These are phyloP conservation scores for Heliothis peltigera DNA, from an alignment of 2,888 invertebrate species.

Conservation along the genomic window DNA sequence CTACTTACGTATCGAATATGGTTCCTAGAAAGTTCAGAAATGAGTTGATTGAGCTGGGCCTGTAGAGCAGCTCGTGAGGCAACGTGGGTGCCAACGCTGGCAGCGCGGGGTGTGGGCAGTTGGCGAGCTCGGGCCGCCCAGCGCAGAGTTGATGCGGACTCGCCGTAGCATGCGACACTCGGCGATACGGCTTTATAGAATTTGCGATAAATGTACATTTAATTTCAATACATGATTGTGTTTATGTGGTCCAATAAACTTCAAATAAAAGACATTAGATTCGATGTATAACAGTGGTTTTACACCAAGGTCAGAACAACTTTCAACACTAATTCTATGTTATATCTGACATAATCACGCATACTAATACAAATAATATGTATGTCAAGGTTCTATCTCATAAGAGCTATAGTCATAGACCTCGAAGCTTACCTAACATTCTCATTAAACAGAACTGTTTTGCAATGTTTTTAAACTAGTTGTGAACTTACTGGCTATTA, in stretches of 20 bases:
- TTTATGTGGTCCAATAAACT: not conserved
- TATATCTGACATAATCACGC: slow-evolving; percentile 34
- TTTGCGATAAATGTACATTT: not conserved
- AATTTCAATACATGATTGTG: not conserved
- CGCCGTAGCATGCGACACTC: slow-evolving; percentile 93
- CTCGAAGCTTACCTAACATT: slow-evolving; percentile 51
- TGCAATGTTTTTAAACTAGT: slow-evolving; percentile 36
- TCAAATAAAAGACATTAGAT: slow-evolving; percentile 22
- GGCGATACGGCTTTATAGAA: slow-evolving; percentile 92
- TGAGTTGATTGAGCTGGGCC: slow-evolving; percentile 81
- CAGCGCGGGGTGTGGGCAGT: slow-evolving; percentile 80
- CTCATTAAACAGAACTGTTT: slow-evolving; percentile 42
- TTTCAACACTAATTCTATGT: slow-evolving; percentile 32
- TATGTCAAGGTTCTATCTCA: slow-evolving; percentile 45
- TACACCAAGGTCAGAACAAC: slow-evolving; percentile 29
- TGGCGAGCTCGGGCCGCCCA: slow-evolving; percentile 94
- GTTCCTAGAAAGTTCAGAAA: slow-evolving; percentile 78
- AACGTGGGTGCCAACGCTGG: slow-evolving; percentile 49
- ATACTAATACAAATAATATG: slow-evolving; percentile 38
- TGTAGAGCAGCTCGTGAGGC: slow-evolving; percentile 72
- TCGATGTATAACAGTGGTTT: slow-evolving; percentile 35
- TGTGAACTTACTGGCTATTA: slow-evolving; percentile 93
- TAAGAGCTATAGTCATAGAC: slow-evolving; percentile 44
- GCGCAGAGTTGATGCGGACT: slow-evolving; percentile 94
- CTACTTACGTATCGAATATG: slow-evolving; percentile 80